A percentile compares a stretch with the other conserved stretches of the same genome.
These are phyloP conservation scores for Dasysyrphus tricinctus DNA, from an alignment of 2,888 invertebrate genomes.

Conservation along the genomic window DNA sequence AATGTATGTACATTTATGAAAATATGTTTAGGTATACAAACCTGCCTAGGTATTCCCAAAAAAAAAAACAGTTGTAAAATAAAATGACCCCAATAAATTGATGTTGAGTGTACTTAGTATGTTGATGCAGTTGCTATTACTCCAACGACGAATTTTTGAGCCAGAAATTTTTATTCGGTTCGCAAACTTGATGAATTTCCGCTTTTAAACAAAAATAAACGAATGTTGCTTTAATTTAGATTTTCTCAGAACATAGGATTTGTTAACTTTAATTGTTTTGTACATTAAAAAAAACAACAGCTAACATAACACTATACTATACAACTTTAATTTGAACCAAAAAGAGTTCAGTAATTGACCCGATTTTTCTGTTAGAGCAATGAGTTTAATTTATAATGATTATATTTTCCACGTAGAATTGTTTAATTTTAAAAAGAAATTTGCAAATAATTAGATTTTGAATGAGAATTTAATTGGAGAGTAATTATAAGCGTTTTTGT, in stretches of 20 bases:
- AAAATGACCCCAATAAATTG: not conserved
- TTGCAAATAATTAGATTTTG: not conserved
- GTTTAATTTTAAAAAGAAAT: not conserved
- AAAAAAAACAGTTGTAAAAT: not conserved
- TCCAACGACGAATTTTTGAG: conserved; percentile 26
- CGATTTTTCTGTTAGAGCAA: conserved; percentile 1
- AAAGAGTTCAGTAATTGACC: conserved; percentile 25
- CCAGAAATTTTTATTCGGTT: conserved; percentile 46
- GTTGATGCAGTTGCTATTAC: not conserved
- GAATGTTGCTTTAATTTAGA: conserved; percentile 49
- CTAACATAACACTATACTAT: not conserved
- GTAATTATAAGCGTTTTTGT: not conserved
- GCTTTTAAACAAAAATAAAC: conserved; percentile 18
- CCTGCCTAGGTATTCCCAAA: too few species aligned
- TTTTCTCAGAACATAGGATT: conserved; percentile 25
- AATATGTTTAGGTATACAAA: too few species aligned
- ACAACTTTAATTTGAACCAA: not conserved
- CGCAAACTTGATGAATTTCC: conserved; percentile 58
- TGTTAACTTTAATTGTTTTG: not conserved
- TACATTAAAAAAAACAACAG: not conserved
- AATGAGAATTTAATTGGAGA: conserved; percentile 19
- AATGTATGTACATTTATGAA: too few species aligned
- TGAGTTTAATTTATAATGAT: not conserved
- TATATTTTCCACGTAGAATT: not conserved
- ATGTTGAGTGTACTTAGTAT: not conserved